Conservation (phyloP, 2,797 vertebrate species). For the Spheniscus humboldti region DNA sequence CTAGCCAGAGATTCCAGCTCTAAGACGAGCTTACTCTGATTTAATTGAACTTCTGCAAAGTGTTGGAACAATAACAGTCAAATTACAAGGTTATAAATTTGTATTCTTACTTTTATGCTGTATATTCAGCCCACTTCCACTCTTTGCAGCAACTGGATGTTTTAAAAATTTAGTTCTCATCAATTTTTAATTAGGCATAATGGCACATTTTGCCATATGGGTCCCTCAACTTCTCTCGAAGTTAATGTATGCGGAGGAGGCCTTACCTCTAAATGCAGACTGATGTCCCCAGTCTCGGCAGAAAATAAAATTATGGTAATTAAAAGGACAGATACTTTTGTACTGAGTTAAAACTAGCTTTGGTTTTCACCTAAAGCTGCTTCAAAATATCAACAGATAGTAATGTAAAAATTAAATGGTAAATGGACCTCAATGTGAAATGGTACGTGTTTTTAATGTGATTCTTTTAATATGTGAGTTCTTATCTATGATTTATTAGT, state of each 20-base stretch:
- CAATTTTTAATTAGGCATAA: slow-evolving; percentile 1
- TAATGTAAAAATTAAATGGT: not conserved
- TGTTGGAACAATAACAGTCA: not conserved
- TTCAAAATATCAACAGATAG: not conserved
- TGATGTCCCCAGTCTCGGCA: not conserved
- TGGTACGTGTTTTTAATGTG: not conserved
- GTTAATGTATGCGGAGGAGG: not conserved
- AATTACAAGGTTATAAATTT: not conserved
- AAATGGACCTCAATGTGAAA: not conserved
- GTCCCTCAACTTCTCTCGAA: not conserved
- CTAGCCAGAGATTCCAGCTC: not conserved
- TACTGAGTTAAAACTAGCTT: not conserved
- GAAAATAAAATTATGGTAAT: not conserved
- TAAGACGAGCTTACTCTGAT: not conserved
- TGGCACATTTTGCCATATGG: not conserved
- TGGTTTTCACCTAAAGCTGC: not conserved
- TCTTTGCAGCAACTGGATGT: not conserved
- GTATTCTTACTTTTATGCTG: not conserved
- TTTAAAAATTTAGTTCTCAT: not conserved
- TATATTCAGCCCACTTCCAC: not conserved
- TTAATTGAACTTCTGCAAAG: not conserved
- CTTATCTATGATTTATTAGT: not conserved
- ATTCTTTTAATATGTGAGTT: not conserved
- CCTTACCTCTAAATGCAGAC: not conserved
- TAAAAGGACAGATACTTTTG: not conserved